Conservation (phyloP, 2,888 invertebrate species). For the Cacoxenus indagator region DNA sequence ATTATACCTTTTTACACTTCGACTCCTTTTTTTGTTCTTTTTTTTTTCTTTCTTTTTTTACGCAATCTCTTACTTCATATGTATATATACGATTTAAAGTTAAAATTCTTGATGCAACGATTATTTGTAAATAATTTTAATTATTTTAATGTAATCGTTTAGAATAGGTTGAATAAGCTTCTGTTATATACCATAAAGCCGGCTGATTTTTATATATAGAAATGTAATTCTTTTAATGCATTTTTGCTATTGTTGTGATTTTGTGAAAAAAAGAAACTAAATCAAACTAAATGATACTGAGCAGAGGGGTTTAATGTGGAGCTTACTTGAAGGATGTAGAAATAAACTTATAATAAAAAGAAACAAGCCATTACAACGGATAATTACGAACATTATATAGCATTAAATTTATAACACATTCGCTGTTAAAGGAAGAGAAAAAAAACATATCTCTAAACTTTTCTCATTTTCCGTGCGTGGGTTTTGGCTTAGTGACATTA, state of each 20-base stretch:
- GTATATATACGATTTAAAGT: background rate
- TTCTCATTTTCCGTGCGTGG: background rate
- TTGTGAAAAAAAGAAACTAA: background rate
- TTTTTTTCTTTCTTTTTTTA: background rate
- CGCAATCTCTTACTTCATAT: background rate
- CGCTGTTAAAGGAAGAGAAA: background rate
- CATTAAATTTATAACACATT: background rate
- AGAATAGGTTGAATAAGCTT: too few species aligned
- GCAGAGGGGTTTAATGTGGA: too few species aligned
- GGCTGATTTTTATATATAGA: background rate
- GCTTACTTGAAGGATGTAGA: background rate
- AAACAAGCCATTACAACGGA: background rate
- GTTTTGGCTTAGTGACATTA: background rate
- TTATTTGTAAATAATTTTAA: background rate
- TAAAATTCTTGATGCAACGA: conserved; percentile 4
- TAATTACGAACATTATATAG: background rate
- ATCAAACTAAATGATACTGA: background rate
- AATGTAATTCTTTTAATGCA: too few species aligned
- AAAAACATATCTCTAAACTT: background rate
- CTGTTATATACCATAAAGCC: too few species aligned
- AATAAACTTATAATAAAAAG: background rate
- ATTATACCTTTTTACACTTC: conserved; percentile 6
- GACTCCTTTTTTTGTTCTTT: background rate
- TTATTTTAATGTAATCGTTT: too few species aligned
- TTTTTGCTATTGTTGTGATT: too few species aligned